Percentiles rank a stretch among this genome's conserved stretches.
phyloP scores from a whole-genome alignment of 2,797 vertebrate species.

The Melanotaenia pygmaea region DNA sequence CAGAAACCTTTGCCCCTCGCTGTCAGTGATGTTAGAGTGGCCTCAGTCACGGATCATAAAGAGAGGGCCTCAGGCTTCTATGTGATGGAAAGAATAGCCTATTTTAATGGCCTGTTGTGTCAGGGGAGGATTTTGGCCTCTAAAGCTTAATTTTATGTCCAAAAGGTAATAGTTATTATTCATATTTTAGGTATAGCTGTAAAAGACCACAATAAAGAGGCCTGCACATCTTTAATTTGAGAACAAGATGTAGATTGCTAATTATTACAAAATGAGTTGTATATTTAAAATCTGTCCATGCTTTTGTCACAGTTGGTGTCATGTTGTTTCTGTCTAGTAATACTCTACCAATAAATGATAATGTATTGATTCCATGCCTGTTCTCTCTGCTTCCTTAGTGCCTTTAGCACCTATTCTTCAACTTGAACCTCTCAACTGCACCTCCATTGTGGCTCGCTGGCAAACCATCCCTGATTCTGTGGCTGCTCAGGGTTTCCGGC shows the following conservation, averaged over 20 bases:
- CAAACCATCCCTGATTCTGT: conserved; percentile 83
- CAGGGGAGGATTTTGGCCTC: conserved; percentile 65
- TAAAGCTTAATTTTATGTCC: conserved; percentile 41
- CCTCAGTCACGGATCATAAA: conserved; percentile 86
- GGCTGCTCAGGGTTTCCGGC: conserved; percentile 88
- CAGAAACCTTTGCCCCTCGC: conserved; percentile 82
- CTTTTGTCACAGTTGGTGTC: conserved; percentile 9
- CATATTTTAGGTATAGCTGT: conserved; percentile 13
- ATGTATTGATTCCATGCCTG: conserved; percentile 26
- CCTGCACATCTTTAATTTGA: neutral
- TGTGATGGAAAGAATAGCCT: conserved; percentile 74
- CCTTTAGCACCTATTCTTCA: conserved; percentile 91
- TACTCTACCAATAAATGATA: conserved; percentile 13
- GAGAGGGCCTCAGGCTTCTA: conserved; percentile 77
- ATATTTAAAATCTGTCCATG: conserved; percentile 17
- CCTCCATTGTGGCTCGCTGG: conserved; percentile 92
- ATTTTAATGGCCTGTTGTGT: conserved; percentile 70
- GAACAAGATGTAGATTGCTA: neutral
- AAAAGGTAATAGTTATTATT: conserved; percentile 17
- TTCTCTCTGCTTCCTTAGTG: conserved; percentile 75
- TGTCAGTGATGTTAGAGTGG: conserved; percentile 82
- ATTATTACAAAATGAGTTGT: neutral
- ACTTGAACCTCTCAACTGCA: conserved; percentile 94
- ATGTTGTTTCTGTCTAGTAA: conserved; percentile 27
- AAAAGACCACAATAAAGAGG: neutral